Percentiles rank a stretch among this genome's conserved stretches.
Evolutionary conservation across 1,140 invertebrate genomes (phyloP).

Genomic region (Papilio polyxenes): DNA sequence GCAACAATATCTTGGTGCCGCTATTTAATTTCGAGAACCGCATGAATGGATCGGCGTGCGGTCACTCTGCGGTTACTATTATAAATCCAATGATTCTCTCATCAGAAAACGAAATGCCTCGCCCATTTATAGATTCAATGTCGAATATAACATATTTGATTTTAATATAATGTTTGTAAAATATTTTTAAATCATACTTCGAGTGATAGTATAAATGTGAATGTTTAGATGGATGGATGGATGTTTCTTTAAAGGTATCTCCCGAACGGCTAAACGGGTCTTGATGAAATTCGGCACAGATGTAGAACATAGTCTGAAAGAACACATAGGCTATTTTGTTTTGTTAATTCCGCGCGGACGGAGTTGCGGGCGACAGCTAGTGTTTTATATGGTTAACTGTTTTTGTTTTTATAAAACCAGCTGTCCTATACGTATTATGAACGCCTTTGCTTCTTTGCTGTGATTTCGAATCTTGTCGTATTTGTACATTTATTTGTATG

Average conservation of each 20-base stretch:
- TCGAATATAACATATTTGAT: slow-evolving; percentile 8
- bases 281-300: too few species aligned
- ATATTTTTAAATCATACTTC: background rate
- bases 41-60: slow-evolving; percentile 26
- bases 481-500: background rate
- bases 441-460: background rate
- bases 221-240: too few species aligned
- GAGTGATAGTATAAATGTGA: too few species aligned
- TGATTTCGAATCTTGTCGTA: background rate
- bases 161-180: background rate
- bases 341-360: too few species aligned
- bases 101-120: slow-evolving; percentile 11
- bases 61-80: slow-evolving; percentile 21
- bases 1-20: slow-evolving; percentile 25
- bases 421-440: background rate
- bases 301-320: too few species aligned
- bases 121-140: background rate
- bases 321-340: too few species aligned
- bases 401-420: background rate
- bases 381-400: too few species aligned
- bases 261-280: too few species aligned
- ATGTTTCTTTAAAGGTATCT: too few species aligned
- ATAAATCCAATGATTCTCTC: slow-evolving; percentile 24
- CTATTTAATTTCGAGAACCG: slow-evolving; percentile 35
- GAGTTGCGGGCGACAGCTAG: too few species aligned